Percentiles rank a stretch among this genome's conserved stretches.
Evolutionary conservation across 2,888 invertebrate species (phyloP).

Genomic region (Lobophora halterata): DNA sequence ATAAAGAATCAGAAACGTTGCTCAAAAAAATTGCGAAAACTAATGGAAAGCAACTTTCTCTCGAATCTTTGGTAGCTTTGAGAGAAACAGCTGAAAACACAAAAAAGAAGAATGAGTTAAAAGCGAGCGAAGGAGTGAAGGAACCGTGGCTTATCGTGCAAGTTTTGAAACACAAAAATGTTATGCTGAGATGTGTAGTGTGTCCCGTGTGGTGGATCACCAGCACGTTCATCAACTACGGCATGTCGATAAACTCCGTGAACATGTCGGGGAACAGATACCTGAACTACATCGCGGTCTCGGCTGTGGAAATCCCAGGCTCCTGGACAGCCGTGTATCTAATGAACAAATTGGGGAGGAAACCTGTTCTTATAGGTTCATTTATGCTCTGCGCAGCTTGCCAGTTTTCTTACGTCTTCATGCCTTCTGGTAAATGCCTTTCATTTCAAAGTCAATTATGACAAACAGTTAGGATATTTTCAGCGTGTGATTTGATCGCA

Average conservation of each 20-base stretch:
- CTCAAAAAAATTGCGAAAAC: slow-evolving; percentile 81
- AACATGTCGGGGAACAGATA: slow-evolving; percentile 83
- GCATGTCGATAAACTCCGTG: slow-evolving; percentile 83
- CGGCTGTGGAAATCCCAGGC: slow-evolving; percentile 85
- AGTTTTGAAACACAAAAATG: slow-evolving; percentile 46
- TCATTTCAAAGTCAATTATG: no score
- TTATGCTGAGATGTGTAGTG: slow-evolving; percentile 43
- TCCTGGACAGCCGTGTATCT: slow-evolving; percentile 81
- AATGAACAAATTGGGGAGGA: slow-evolving; percentile 82
- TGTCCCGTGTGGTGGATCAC: slow-evolving; percentile 83
- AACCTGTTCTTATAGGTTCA: slow-evolving; percentile 77
- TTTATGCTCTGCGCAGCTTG: slow-evolving; percentile 81
- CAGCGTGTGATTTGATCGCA: no score
- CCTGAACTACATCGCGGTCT: slow-evolving; percentile 82
- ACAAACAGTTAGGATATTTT: no score
- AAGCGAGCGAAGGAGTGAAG: not conserved
- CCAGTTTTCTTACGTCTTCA: slow-evolving; percentile 78
- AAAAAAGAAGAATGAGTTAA: slow-evolving; percentile 37
- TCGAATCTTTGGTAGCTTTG: slow-evolving; percentile 47
- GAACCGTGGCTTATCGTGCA: slow-evolving; percentile 52
- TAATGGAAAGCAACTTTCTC: slow-evolving; percentile 67
- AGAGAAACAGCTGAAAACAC: slow-evolving; percentile 42
- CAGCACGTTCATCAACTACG: slow-evolving; percentile 84
- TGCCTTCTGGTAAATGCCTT: slow-evolving; percentile 63
- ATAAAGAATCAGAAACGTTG: slow-evolving; percentile 82